These are phyloP conservation scores for Drosophila buzzatii DNA, from an alignment of 2,888 invertebrate genomes.

Conservation along the genomic window DNA sequence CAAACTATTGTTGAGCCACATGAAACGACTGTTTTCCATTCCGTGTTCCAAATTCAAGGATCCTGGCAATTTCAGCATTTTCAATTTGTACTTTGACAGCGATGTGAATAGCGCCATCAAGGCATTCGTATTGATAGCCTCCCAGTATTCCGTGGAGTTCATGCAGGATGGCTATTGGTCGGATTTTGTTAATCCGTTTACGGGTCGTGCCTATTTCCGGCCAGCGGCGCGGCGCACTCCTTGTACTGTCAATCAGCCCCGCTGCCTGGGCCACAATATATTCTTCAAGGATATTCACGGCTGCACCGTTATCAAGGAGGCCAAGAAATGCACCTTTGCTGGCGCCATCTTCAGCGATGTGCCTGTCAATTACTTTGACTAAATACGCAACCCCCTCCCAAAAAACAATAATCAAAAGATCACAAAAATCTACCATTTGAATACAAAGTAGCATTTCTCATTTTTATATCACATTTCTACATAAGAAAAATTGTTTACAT, in stretches of 20 bases:
- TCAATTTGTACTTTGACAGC: constrained; percentile 50
- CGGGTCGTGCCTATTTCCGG: constrained; percentile 61
- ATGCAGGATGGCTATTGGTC: constrained; percentile 59
- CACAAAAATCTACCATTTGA: background rate
- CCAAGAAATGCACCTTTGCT: constrained; percentile 43
- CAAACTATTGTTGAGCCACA: constrained; percentile 36
- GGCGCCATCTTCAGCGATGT: constrained; percentile 63
- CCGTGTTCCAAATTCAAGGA: constrained; percentile 25
- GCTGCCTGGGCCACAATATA: constrained; percentile 47
- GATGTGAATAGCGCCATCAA: constrained; percentile 60
- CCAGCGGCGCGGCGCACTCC: background rate
- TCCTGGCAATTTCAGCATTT: constrained; percentile 39
- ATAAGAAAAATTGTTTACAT: background rate
- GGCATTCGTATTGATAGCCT: constrained; percentile 50
- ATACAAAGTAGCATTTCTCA: background rate
- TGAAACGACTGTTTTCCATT: constrained; percentile 42
- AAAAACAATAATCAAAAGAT: too few relatives aligned
- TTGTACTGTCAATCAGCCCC: background rate
- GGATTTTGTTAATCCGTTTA: constrained; percentile 69
- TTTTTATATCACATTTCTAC: background rate
- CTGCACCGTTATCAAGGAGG: constrained; percentile 58
- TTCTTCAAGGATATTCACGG: constrained; percentile 45
- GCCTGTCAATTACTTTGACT: constrained; percentile 40
- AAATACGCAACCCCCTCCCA: background rate
- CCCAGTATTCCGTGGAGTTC: constrained; percentile 34